These are phyloP conservation scores for Coleophora flavipennella DNA, from an alignment of 2,888 invertebrate genomes.

Conservation along the genomic window DNA sequence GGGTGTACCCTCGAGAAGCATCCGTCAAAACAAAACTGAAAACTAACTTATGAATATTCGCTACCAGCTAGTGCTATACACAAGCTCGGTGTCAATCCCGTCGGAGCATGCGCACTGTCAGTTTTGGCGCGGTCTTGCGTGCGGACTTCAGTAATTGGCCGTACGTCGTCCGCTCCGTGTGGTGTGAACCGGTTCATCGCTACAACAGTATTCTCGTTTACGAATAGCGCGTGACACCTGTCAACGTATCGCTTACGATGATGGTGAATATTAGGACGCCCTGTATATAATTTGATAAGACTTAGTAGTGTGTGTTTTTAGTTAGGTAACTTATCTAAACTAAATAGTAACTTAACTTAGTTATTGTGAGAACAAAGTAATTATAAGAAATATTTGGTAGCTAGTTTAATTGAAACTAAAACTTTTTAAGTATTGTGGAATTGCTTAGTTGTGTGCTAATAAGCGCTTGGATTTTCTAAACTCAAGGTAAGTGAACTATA, in stretches of 20 bases:
- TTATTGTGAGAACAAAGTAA: constrained; percentile 2
- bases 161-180: constrained; percentile 31
- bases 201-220: constrained; percentile 18
- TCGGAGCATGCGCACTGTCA: constrained; percentile 48
- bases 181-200: constrained; percentile 19
- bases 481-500: constrained; percentile 10
- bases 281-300: constrained; percentile 12
- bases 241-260: constrained; percentile 17
- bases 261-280: constrained; percentile 21
- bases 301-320: constrained; percentile 12
- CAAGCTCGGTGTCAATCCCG: constrained; percentile 54
- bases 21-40: constrained; percentile 54
- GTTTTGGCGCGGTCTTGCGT: constrained; percentile 40
- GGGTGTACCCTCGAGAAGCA: constrained; percentile 29
- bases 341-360: no score
- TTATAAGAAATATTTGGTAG: background rate
- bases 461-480: constrained; percentile 11
- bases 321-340: constrained; percentile 6
- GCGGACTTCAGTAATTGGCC: constrained; percentile 61
- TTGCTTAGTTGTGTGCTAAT: constrained; percentile 8
- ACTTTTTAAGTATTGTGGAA: constrained; percentile 5
- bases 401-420: background rate
- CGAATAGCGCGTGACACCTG: constrained; percentile 24
- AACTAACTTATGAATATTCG: constrained; percentile 63
- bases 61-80: constrained; percentile 20